A percentile compares a stretch with the other conserved stretches of the same genome.
phyloP scores from a whole-genome alignment of 2,888 invertebrate species.

The Silvanus unidentatus region DNA sequence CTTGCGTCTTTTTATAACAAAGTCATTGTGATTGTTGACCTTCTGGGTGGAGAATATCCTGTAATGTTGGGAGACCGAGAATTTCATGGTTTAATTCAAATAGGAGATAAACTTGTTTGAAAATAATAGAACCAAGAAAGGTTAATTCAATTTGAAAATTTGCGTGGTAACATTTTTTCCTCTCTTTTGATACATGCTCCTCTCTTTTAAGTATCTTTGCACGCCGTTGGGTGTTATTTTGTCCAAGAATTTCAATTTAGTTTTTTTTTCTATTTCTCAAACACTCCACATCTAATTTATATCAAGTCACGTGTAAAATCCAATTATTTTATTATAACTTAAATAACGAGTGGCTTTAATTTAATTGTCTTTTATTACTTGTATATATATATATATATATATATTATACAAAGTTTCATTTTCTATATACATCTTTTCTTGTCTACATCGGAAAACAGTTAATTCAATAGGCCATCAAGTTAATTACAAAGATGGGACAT shows the following conservation, averaged over 20 bases:
- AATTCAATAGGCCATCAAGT: constrained; percentile 19
- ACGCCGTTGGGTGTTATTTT: too few species aligned
- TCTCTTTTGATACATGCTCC: too few species aligned
- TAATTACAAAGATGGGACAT: constrained; percentile 22
- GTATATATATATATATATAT: too few species aligned
- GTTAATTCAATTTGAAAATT: constrained; percentile 14
- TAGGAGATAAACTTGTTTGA: constrained; percentile 16
- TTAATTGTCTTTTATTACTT: too few species aligned
- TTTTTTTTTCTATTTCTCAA: not conserved
- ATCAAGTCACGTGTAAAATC: not conserved
- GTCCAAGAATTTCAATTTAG: not conserved
- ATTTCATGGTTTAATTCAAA: constrained; percentile 17
- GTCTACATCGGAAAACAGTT: constrained; percentile 16
- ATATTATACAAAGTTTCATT: too few species aligned
- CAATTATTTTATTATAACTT: not conserved
- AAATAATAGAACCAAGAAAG: constrained; percentile 15
- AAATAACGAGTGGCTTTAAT: too few species aligned
- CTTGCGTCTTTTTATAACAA: not conserved
- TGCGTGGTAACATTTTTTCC: not conserved
- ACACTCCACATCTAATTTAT: not conserved
- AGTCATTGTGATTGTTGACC: constrained; percentile 18
- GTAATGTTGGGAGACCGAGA: constrained; percentile 8
- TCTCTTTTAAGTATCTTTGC: too few species aligned
- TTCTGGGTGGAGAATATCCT: constrained; percentile 10
- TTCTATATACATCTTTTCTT: too few species aligned